phyloP scores from a whole-genome alignment of 2,113 vertebrate genomes.

The Bostrychus sinensis region DNA sequence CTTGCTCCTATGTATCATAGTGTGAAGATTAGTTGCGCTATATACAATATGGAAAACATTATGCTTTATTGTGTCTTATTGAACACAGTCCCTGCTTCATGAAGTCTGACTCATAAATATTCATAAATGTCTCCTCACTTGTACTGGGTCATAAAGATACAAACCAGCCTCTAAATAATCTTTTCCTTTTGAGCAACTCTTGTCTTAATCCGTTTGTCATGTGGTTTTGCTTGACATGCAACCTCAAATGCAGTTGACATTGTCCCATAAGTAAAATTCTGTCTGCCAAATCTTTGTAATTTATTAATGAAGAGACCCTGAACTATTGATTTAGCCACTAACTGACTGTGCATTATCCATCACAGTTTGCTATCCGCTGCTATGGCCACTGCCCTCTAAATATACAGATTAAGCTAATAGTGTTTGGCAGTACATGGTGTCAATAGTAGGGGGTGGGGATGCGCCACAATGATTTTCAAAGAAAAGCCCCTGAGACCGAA shows the following conservation, averaged over 20 bases:
- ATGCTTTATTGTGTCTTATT: conserved; percentile 19
- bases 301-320: conserved; percentile 13
- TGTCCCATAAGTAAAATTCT: neutral
- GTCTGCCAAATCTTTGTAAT: conserved; percentile 34
- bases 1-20: neutral
- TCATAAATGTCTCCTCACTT: conserved; percentile 18
- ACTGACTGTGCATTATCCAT: conserved; percentile 27
- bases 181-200: neutral
- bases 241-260: conserved; percentile 13
- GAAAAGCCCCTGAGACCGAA: conserved; percentile 47
- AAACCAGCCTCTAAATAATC: conserved; percentile 10
- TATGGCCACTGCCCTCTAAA: conserved; percentile 20
- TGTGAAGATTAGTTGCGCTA: neutral
- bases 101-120: conserved; percentile 18
- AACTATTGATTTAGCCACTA: conserved; percentile 47
- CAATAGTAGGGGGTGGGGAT: conserved; percentile 16
- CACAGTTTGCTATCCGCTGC: conserved; percentile 12
- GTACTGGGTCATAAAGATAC: conserved; percentile 3
- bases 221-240: conserved; percentile 18
- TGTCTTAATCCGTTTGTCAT: conserved; percentile 13
- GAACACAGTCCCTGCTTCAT: conserved; percentile 1
- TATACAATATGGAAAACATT: conserved; percentile 2
- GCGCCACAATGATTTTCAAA: conserved; percentile 41
- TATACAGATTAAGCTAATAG: conserved; percentile 29
- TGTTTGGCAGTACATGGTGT: conserved; percentile 52